Evolutionary conservation across 2,797 vertebrate species (phyloP), one percentile per base, ranked within the genome.

Genomic region (Poecilia velifera): DNA sequence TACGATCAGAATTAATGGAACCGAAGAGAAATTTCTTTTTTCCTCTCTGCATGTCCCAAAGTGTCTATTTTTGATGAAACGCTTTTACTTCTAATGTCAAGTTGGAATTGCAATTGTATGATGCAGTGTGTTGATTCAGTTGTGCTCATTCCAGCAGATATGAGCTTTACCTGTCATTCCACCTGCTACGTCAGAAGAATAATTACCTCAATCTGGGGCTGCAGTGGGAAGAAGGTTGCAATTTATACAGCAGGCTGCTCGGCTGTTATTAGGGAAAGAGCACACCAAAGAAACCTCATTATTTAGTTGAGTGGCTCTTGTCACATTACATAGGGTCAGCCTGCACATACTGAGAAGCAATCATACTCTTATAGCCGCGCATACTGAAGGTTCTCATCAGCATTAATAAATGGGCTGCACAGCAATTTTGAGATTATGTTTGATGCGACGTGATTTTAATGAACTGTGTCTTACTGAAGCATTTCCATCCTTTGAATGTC

Each of bases 251-350:
- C 34, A 39, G 59, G 41, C 76, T 43, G 34, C 74, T 55, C 12
- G 46, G 49, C 71, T 77, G 49, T 84, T 87, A 77, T 88, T 82
- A 79, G 64, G 75, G 81, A 80, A 82, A 79, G 49, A 84, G 79
- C 62, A 55, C 64, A 82, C 64, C 70, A 73, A 76, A 83, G 66
- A 82, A 72, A 82, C n/a, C 84, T 91, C 79, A 88, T 92, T 88
- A 91, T 86, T 28, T 71, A 47, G 76, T 76, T 0, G 47, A 89
- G 81, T 76, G 77, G 82, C 85, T 87, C 57, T 83, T 83, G 71
- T 88, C 82, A 87, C 85, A 82, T 72, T 64, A 34, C 49, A 22
- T 41, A 84, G 82, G 77, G 41, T n/a, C 68, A 46, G 6, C 13
- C n/a, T 16, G 68, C 25, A 71, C 66, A 43, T n/a, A 45, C 22